phyloP scores from a whole-genome alignment of 2,113 vertebrate species.

The Jacana jacana region DNA sequence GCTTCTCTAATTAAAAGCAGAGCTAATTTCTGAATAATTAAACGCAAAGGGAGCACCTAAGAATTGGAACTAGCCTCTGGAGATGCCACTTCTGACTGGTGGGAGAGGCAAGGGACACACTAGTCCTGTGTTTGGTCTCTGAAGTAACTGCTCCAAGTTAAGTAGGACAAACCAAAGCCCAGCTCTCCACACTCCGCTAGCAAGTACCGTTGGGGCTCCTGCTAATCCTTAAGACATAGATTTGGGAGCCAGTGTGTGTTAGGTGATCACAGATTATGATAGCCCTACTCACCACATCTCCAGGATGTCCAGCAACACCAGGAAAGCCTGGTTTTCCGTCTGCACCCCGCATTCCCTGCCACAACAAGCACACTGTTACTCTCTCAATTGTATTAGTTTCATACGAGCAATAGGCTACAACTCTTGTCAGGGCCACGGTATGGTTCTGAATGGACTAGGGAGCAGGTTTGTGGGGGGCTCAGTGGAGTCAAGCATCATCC shows the following conservation, averaged over 20 bases:
- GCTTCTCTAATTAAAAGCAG: background rate
- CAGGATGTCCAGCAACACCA: background rate
- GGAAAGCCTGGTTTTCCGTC: slow-evolving; percentile 46
- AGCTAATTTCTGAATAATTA: background rate
- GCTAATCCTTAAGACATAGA: background rate
- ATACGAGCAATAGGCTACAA: background rate
- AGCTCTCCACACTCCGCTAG: background rate
- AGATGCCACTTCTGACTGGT: background rate
- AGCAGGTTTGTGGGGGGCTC: background rate
- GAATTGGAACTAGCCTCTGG: background rate
- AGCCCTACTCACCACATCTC: slow-evolving; percentile 25
- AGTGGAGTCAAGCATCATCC: background rate
- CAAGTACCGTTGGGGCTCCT: background rate
- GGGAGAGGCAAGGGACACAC: background rate
- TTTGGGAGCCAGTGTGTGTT: background rate
- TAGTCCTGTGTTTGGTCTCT: background rate
- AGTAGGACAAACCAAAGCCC: background rate
- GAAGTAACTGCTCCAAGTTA: background rate
- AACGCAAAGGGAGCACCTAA: background rate
- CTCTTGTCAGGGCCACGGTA: background rate
- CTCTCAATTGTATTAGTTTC: background rate
- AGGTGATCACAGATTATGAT: background rate
- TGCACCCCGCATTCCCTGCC: background rate
- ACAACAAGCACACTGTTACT: background rate
- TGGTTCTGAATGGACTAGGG: rapidly evolving